phyloP scores from a whole-genome alignment of 2,113 vertebrate species.

The Pedetes capensis region DNA sequence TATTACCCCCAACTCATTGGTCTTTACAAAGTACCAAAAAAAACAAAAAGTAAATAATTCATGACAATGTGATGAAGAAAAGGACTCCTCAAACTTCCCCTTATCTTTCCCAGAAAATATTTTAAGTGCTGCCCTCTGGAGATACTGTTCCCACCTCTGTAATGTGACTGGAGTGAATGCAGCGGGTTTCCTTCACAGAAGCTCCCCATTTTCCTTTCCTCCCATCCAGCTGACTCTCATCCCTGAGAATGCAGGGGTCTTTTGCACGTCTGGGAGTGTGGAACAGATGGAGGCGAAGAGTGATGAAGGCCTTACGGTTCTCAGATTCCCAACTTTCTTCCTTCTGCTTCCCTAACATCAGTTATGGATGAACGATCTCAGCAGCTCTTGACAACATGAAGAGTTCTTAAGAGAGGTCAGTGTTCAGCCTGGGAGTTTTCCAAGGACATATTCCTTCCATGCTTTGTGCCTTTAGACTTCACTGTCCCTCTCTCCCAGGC shows the following conservation, averaged over 20 bases:
- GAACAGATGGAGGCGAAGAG: neutral
- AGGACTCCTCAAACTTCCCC: neutral
- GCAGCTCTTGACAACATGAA: neutral
- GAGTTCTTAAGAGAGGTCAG: neutral
- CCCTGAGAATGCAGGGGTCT: neutral
- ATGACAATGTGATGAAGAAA: neutral
- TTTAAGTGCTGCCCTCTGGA: neutral
- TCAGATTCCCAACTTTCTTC: neutral
- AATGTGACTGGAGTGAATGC: neutral
- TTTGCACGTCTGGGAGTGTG: neutral
- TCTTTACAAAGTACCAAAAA: constrained; percentile 25
- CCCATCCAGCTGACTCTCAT: neutral
- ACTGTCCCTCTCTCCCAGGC: neutral
- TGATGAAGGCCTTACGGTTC: neutral
- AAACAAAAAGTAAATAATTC: neutral
- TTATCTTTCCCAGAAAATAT: neutral
- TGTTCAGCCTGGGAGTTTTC: neutral
- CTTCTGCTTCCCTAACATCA: neutral
- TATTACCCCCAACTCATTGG: neutral
- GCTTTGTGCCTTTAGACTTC: neutral
- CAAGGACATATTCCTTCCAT: neutral
- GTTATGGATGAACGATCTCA: neutral
- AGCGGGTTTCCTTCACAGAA: neutral
- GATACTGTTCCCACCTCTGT: neutral
- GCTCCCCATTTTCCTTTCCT: neutral